Evolutionary conservation across 2,113 vertebrate species (phyloP).

Genomic region (Plotosus lineatus): DNA sequence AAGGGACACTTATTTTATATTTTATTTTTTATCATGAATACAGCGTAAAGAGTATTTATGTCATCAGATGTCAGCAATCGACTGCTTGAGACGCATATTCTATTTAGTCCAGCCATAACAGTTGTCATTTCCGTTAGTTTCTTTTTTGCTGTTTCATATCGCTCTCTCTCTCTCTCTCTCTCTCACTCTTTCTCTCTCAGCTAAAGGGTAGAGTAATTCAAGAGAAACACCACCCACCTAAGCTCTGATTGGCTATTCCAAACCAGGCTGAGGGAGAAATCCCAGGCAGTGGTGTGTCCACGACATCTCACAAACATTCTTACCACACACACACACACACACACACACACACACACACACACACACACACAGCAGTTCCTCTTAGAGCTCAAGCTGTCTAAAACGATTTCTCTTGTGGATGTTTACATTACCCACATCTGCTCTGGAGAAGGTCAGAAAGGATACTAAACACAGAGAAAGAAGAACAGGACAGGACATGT

Average conservation of each 20-base stretch:
- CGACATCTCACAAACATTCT: constrained; percentile 61
- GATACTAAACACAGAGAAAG: constrained; percentile 22
- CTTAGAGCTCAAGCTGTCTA: constrained; percentile 62
- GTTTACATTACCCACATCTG: constrained; percentile 64
- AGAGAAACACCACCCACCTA: constrained; percentile 60
- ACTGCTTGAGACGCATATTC: background rate
- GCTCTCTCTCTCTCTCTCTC: constrained; percentile 13
- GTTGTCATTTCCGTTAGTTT: constrained; percentile 29
- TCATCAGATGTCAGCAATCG: background rate
- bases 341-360: constrained; percentile 25
- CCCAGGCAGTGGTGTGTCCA: constrained; percentile 65
- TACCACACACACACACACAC: constrained; percentile 27
- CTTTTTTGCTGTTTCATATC: constrained; percentile 11
- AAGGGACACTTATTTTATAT: constrained; percentile 4
- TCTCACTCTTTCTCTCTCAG: constrained; percentile 18
- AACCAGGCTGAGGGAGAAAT: constrained; percentile 58
- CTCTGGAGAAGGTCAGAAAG: constrained; percentile 40
- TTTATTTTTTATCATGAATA: too few species aligned
- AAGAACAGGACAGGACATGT: constrained; percentile 45
- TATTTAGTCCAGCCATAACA: constrained; percentile 27
- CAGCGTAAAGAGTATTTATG: background rate
- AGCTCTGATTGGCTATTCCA: constrained; percentile 69
- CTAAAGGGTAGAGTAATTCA: constrained; percentile 57
- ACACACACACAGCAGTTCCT: constrained; percentile 38
- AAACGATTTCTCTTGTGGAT: constrained; percentile 67